Evolutionary conservation across 2,797 vertebrate species (phyloP), one percentile per base, ranked within the genome.

Genomic region (Eulemur rubriventer): DNA sequence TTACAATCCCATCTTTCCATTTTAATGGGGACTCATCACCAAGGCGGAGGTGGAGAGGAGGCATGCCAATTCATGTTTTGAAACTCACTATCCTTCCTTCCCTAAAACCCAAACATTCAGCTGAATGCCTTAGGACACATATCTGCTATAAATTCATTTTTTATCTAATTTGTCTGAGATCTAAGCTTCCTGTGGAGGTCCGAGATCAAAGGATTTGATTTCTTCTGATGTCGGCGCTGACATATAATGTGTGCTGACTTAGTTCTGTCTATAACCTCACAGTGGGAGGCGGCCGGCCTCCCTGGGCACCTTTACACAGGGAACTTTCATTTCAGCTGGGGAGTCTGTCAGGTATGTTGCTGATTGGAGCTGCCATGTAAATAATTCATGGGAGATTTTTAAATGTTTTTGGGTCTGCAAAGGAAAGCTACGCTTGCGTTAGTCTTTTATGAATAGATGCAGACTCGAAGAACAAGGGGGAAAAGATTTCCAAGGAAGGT

Each of bases 121-220:
- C 98, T 97, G 97, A 98, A 98, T 98, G 99, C 99, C 99, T 98
- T 98, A 96, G 99, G 99, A 99, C 92, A 99, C 98, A 92, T 99
- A 99, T 99, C 99, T 99, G 99, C 98, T 99, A 98, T 99, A 99
- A 99, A 99, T 99, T 99, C 99, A 99, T 99, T 99, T 99, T 99
- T 99, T 99, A 99, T 99, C 99, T 99, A 99, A 99, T 99, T 99
- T 99, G 99, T 99, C 99, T 99, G 99, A 99, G 99, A 99, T 99
- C 99, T 99, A 98, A 99, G 99, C 99, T 99, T 99, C 99, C 99
- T 99, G 99, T 99, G 99, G 99, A 99, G 99, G 99, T 98, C 98
- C 93, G 97, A 99, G 99, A 99, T 99, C 99, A 99, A 99, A 99
- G 99, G 98, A 98, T 98, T 98, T 98, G 99, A 99, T 99, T 99